Evolutionary conservation across 2,113 vertebrate species (phyloP).

Genomic region (Chlorodrepanis virens): DNA sequence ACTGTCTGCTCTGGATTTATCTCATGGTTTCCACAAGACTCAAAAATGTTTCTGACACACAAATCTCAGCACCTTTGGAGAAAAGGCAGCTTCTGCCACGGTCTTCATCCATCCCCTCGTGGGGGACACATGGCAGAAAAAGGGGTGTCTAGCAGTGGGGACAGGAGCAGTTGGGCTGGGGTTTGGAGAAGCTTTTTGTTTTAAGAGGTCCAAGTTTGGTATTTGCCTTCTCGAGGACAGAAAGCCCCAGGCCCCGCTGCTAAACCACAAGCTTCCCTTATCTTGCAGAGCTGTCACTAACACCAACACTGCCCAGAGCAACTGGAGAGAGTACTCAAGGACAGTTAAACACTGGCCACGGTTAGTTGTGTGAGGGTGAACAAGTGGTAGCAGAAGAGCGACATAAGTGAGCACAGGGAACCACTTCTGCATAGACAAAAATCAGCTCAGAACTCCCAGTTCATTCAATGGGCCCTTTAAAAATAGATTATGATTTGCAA

Average conservation of each 20-base stretch:
- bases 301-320: neutral
- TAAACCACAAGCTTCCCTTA: neutral
- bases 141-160: neutral
- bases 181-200: neutral
- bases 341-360: neutral
- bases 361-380: neutral
- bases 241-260: neutral
- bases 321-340: rapidly evolving
- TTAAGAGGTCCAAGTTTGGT: neutral
- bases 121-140: neutral
- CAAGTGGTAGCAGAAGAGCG: neutral
- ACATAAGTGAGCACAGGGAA: neutral
- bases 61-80: neutral
- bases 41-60: neutral
- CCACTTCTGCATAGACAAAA: neutral
- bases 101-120: neutral
- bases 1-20: neutral
- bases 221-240: neutral
- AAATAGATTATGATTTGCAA: neutral
- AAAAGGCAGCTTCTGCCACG: neutral
- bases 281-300: neutral
- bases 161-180: neutral
- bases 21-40: neutral
- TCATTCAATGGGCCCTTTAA: neutral
- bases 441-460: neutral